Conservation (phyloP, 2,797 vertebrate genomes). For the Gallinago nigripennis region DNA sequence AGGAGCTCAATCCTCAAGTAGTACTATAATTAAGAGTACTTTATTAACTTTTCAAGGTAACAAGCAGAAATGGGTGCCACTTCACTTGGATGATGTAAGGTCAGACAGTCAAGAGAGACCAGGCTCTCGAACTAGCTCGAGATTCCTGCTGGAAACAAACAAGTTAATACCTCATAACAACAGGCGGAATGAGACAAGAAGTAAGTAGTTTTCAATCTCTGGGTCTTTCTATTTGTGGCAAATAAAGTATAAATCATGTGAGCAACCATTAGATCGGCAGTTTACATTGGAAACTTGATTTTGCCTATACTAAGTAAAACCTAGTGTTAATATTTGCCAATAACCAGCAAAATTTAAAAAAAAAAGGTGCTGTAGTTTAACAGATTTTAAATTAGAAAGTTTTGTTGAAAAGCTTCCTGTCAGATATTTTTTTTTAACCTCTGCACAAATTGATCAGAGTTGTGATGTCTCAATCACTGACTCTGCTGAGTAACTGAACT, state of each 20-base stretch:
- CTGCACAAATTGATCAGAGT: neutral
- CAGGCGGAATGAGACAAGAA: conserved; percentile 81
- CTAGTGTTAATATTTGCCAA: neutral
- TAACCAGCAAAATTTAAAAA: neutral
- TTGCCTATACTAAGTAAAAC: neutral
- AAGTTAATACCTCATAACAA: conserved; percentile 78
- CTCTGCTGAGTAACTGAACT: neutral
- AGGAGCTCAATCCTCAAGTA: neutral
- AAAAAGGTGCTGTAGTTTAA: neutral
- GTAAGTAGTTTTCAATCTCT: conserved; percentile 76
- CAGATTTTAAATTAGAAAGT: neutral
- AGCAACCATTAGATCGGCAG: neutral
- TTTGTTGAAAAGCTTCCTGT: neutral
- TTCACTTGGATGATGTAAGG: conserved; percentile 84
- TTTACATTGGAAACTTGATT: neutral
- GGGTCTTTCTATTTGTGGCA: neutral
- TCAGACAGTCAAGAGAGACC: conserved; percentile 80
- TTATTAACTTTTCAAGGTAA: conserved; percentile 79
- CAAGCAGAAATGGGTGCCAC: conserved; percentile 91
- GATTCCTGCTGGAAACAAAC: conserved; percentile 75
- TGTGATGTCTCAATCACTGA: neutral
- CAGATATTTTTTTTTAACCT: neutral
- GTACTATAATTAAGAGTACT: neutral
- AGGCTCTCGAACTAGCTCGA: conserved; percentile 66
- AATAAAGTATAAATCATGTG: accelerated